Evolutionary conservation across 2,113 vertebrate species (phyloP).

Genomic region (Capreolus pygargus): DNA sequence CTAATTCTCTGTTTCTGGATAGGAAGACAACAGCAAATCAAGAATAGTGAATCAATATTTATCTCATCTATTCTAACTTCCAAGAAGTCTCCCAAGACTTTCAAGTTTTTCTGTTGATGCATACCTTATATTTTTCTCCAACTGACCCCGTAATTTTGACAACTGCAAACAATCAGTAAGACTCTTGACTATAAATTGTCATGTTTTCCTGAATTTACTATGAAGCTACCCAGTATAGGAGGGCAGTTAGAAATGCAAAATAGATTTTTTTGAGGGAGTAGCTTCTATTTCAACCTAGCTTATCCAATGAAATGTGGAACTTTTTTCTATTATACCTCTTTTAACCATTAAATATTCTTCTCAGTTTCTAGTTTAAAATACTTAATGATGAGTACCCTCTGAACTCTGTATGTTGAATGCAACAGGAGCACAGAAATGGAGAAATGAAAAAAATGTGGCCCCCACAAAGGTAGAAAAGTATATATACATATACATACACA

Average conservation of each 20-base stretch:
- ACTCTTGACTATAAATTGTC: not conserved
- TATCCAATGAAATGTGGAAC: not conserved
- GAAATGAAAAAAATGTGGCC: not conserved
- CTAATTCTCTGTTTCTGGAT: not conserved
- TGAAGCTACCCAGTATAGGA: not conserved
- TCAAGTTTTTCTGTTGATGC: not conserved
- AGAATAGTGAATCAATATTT: not conserved
- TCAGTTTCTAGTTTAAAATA: slow-evolving; percentile 15
- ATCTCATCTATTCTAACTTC: not conserved
- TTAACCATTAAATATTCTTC: not conserved
- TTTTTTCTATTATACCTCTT: not conserved
- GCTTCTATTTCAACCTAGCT: not conserved
- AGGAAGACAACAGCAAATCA: not conserved
- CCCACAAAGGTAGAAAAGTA: not conserved
- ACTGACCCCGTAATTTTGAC: not conserved
- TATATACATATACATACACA: not conserved
- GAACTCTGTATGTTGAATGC: not conserved
- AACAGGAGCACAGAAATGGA: not conserved
- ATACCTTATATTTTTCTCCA: not conserved
- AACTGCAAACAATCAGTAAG: not conserved
- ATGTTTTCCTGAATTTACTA: not conserved
- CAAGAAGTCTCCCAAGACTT: not conserved
- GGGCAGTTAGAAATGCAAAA: not conserved
- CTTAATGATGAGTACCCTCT: not conserved
- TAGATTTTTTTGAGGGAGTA: not conserved